Evolutionary conservation across 2,888 invertebrate genomes (phyloP), one percentile per base, ranked within the genome.

Genomic region (Fragum fragum): DNA sequence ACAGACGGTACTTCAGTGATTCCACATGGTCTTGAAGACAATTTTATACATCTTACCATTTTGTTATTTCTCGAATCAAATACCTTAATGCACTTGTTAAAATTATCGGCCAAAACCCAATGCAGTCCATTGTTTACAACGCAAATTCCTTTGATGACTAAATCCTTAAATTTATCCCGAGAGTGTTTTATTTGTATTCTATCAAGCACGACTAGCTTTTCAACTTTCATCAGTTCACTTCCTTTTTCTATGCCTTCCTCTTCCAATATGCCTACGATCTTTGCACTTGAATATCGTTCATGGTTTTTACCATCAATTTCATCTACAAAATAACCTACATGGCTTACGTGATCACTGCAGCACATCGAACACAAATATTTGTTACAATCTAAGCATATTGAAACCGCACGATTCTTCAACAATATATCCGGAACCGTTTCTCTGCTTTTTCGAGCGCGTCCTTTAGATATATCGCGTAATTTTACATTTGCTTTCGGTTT

Each of bases 21-120:
- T 28, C 57, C 57, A 57, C 18, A 57, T 9, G 57, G 57, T 23
- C 57, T 57, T 28, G 57, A 28, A 23, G 57, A 57, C 26, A 57
- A 57, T 28, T 57, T 23, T 28, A 57, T 28, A 14, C 26, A 26
- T 28, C 57, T 57, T 11, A 28, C 18, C 57, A 57, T 57, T 26
- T 18, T 28, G 21, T 57, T 57, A 28, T 57, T 18, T 14, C 26
- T 14, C 0, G 26, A 26, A 14, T 57, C 57, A 57, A 57, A 57
- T 26, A 57, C 28, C 21, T 57, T 57, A 9, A 57, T 57, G 21
- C 57, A 57, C 18, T 57, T 57, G 14, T 57, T 57, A 26, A 57
- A 57, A 26, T 23, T 28, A 57, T 57, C 57, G 1, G 57, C 18
- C 18, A 57, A 11, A 26, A 57, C 57, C 57, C 57, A 57, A 16